Base-by-base conservation (phyloP, 2,888 invertebrate genomes). In the Trachelus troglodyta region DNA sequence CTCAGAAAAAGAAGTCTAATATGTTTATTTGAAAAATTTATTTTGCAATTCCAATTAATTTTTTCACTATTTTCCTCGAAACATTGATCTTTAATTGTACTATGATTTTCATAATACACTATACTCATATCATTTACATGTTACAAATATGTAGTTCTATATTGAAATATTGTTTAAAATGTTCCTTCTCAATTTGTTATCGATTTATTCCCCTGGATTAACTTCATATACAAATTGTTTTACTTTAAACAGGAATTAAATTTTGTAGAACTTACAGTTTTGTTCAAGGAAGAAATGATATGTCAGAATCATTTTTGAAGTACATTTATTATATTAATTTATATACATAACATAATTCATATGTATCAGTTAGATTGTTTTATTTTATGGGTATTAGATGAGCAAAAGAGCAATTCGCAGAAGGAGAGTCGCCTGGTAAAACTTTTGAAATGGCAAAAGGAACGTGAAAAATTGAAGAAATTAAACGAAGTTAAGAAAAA, bases 391-490 rank as follows among this genome's bases (percentile, higher is more conserved):
- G 75, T 69, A 12, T 12, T 6, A 12, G 56, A 71, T 33, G 12
- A 23, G 12, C 30, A 71, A 9, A 11, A 1, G 1, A 30, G 31
- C 15, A 11, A 15, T 71, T 30, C 74, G 15, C 30, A 30, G 69
- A 30, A 68, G 15, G 77, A 82, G 69, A 77, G 84, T 4, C 80
- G 83, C 12, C 34, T 69, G 4, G 74, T 75, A 1, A 81, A 83
- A 68, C 77, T 90, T 1, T 34, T 79, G 4, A 84, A 83, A 77
- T 90, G 90, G 90, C 84, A 83, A 75, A 80, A 79, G 11, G 87
- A 88, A 34, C 85, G 84, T 0, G 84, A 86, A 0, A 73, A 80
- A 33, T 80, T 77, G 4, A 89, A 80, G 6, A 84, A 83, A 73
- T 4, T 85, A 1, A 87, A 87, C 30, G 77, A 84, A 3, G 15